phyloP scores from a whole-genome alignment of 1,140 invertebrate genomes.

The Mizuhopecten yessoensis region DNA sequence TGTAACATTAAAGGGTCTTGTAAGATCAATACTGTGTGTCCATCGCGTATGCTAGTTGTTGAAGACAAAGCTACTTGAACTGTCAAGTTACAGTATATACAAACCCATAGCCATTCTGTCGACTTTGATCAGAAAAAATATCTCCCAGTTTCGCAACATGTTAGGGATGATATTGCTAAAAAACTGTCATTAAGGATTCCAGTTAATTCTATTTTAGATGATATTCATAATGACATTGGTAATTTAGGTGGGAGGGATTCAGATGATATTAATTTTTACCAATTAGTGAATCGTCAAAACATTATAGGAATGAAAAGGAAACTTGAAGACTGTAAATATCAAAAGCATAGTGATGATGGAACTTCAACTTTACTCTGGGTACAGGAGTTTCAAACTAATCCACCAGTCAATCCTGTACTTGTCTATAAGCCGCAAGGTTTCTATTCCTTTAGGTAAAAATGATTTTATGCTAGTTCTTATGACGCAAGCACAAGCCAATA shows the following conservation, averaged over 20 bases:
- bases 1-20: constrained; percentile 43
- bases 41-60: constrained; percentile 30
- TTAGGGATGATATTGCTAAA: constrained; percentile 36
- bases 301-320: constrained; percentile 36
- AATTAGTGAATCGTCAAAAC: constrained; percentile 39
- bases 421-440: constrained; percentile 41
- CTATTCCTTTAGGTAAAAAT: constrained; percentile 31
- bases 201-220: constrained; percentile 41
- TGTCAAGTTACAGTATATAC: constrained; percentile 41
- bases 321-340: constrained; percentile 15
- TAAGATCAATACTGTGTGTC: constrained; percentile 28
- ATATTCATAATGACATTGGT: constrained; percentile 32
- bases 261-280: constrained; percentile 42
- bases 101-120: constrained; percentile 47
- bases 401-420: constrained; percentile 45
- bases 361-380: constrained; percentile 46
- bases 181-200: constrained; percentile 45
- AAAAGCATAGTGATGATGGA: constrained; percentile 46
- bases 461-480: constrained; percentile 49
- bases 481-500: constrained; percentile 49
- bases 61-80: not conserved
- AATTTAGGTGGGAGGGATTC: constrained; percentile 41
- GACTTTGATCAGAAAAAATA: constrained; percentile 49
- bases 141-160: constrained; percentile 22
- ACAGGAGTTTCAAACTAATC: not conserved